Base-by-base conservation (phyloP, 1,140 invertebrate species). In the Sipha flava region DNA sequence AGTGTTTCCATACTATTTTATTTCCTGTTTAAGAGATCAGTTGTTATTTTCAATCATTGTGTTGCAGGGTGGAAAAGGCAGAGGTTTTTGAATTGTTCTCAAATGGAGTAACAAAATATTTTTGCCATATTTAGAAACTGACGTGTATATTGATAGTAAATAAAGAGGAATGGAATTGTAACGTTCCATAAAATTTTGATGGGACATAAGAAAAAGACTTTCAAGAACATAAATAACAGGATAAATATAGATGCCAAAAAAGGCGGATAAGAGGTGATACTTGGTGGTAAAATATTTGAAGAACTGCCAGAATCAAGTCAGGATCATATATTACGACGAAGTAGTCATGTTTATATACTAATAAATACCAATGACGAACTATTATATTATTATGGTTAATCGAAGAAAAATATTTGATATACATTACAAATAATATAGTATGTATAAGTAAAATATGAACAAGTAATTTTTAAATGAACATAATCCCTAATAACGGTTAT, bases 201-300 rank as follows among this genome's bases (percentile, higher is more conserved):
- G 40, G 45, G 37, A 68, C 40, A 26, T 12, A 29, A 45, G 23
- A 45, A 68, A 68, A 6, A 29, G 23, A 45, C 9, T 45, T 68
- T 29, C 14, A 23, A 43, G 37, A 68, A 68, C 64, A 68, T 68
- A 68, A 68, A 68, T 68, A 45, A 68, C 40, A 26, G 37, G 37
- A 12, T 43, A 40, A 68, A 68, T 43, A 68, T 43, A 43, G 64
- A 68, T 43, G 64, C 64, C 64, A 68, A 68, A 68, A 68, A 26
- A 68, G 64, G 64, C 64, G 64, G 64, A 68, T 40, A 66, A 40
- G n/a, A 40, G 23, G 43, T 23, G 62, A 66, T 14, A 23, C 6
- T 6, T 21, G n/a, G 64, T 68, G 64, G 64, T 68, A 26, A 68
- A 68, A 68, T 68, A 45, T 68, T 68, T 68, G 64, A 68, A 68